phyloP scores from a whole-genome alignment of 2,888 invertebrate genomes.

The Gryllus longicercus region DNA sequence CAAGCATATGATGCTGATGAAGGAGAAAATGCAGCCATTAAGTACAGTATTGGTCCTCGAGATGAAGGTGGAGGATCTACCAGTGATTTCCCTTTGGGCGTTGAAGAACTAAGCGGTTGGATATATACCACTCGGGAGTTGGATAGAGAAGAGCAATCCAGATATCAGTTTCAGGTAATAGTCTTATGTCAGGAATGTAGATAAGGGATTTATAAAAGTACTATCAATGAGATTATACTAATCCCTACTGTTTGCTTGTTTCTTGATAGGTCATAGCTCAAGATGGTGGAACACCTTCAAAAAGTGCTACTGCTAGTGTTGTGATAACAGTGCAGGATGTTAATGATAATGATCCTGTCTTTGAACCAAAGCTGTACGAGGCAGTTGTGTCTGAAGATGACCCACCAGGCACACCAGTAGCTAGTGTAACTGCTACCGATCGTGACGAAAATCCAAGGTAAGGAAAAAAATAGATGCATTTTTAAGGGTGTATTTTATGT shows the following conservation, averaged over 20 bases:
- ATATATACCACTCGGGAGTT: constrained; percentile 79
- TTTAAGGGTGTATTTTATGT: neutral
- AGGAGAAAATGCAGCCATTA: constrained; percentile 83
- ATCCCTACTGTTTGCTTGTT: neutral
- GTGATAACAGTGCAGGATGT: constrained; percentile 62
- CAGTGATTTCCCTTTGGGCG: constrained; percentile 72
- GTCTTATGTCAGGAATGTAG: neutral
- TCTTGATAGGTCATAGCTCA: constrained; percentile 57
- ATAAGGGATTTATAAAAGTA: neutral
- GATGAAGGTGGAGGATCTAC: constrained; percentile 59
- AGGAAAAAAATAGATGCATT: neutral
- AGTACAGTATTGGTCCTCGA: constrained; percentile 72
- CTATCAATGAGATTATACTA: neutral
- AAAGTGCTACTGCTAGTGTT: constrained; percentile 58
- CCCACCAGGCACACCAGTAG: constrained; percentile 82
- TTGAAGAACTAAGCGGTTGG: constrained; percentile 86
- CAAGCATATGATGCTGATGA: constrained; percentile 97
- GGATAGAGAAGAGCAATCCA: constrained; percentile 82
- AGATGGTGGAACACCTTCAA: constrained; percentile 57
- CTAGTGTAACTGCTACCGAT: constrained; percentile 83
- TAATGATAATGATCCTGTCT: constrained; percentile 66
- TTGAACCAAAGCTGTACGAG: constrained; percentile 58
- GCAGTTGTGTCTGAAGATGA: constrained; percentile 59
- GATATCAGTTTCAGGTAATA: constrained; percentile 77
- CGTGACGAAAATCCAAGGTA: constrained; percentile 78